These are phyloP conservation scores for Apis florea DNA, from an alignment of 1,140 invertebrate genomes.

Conservation along the genomic window DNA sequence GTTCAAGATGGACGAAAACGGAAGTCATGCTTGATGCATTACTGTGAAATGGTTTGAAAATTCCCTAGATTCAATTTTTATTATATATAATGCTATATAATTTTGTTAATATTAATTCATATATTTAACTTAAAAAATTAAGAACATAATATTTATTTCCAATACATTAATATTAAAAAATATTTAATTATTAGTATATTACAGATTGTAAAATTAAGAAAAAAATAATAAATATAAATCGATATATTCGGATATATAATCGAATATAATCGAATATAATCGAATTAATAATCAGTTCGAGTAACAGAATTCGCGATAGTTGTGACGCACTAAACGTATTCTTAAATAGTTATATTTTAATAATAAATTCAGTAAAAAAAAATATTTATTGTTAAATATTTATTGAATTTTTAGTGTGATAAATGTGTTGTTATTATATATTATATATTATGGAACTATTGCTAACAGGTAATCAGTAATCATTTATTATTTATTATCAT, in stretches of 20 bases:
- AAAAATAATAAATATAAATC: not conserved
- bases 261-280: not conserved
- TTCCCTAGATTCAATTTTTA: slow-evolving; percentile 20
- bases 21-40: slow-evolving; percentile 9
- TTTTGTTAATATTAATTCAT: not conserved
- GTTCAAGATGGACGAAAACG: slow-evolving; percentile 30
- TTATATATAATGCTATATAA: not conserved
- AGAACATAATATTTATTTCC: not conserved
- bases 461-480: not conserved
- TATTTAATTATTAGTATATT: not conserved
- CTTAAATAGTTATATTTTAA: not conserved
- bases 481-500: not conserved
- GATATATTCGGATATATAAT: slow-evolving; percentile 10
- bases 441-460: too few species aligned
- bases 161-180: too few species aligned
- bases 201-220: not conserved
- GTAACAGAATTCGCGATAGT: not conserved
- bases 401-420: not conserved
- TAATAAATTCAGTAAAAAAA: too few species aligned
- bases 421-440: not conserved
- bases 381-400: not conserved
- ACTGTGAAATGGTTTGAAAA: slow-evolving; percentile 21
- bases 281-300: too few species aligned
- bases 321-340: not conserved
- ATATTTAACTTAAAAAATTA: not conserved